phyloP scores from a whole-genome alignment of 2,888 invertebrate genomes.

The Spilosoma lubricipeda region DNA sequence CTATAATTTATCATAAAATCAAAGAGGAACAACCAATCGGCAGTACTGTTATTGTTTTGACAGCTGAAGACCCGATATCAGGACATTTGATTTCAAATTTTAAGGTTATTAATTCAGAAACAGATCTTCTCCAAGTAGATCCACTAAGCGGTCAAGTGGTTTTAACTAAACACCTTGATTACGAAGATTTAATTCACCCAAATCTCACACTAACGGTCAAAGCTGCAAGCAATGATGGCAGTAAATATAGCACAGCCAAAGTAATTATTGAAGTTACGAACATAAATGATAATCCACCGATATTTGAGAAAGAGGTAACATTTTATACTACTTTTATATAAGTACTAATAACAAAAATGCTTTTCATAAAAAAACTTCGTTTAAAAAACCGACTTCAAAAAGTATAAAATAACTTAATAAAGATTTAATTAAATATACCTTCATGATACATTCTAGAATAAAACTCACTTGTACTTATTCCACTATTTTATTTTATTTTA shows the following conservation, averaged over 20 bases:
- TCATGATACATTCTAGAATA: too few relatives aligned
- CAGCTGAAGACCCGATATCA: conserved; percentile 90
- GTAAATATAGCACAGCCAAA: conserved; percentile 88
- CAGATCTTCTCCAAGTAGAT: conserved; percentile 86
- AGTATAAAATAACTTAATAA: too few relatives aligned
- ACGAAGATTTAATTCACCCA: conserved; percentile 89
- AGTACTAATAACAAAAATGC: not conserved
- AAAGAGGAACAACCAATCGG: conserved; percentile 93
- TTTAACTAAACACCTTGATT: conserved; percentile 91
- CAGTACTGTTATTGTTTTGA: conserved; percentile 89
- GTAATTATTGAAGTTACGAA: conserved; percentile 90
- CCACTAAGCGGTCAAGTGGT: conserved; percentile 91
- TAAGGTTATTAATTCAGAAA: conserved; percentile 85
- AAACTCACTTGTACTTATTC: too few relatives aligned
- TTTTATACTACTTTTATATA: not conserved
- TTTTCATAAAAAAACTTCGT: too few relatives aligned
- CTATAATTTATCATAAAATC: conserved; percentile 88
- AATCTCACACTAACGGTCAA: conserved; percentile 86
- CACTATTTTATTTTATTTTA: too few relatives aligned
- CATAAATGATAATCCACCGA: conserved; percentile 92
- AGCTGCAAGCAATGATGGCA: conserved; percentile 83
- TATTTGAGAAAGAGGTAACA: conserved; percentile 87
- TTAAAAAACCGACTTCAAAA: too few relatives aligned
- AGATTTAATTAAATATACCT: too few relatives aligned
- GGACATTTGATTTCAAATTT: conserved; percentile 87